These are phyloP conservation scores for Melipona quadrifasciata DNA, from an alignment of 1,140 invertebrate species.

Conservation along the genomic window DNA sequence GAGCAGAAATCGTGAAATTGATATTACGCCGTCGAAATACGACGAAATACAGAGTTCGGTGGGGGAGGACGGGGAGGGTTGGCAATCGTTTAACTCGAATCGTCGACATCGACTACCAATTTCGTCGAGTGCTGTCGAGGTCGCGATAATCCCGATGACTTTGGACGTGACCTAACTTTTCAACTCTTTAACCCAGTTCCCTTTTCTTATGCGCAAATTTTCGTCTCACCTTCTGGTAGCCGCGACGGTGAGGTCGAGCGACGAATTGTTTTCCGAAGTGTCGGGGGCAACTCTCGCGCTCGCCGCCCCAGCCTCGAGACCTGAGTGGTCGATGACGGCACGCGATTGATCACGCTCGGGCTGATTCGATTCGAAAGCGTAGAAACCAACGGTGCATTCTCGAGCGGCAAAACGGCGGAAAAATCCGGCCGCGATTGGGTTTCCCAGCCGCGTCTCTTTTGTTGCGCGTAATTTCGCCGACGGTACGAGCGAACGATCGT, in stretches of 20 bases:
- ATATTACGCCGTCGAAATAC: not conserved
- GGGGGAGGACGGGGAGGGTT: too few relatives aligned
- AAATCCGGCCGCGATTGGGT: conserved; percentile 14
- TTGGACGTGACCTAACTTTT: conserved; percentile 20
- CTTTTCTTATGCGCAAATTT: conserved; percentile 11
- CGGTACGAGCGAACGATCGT: not conserved
- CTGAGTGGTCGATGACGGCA: not conserved
- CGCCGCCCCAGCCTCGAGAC: not conserved
- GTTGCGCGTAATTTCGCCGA: conserved; percentile 11
- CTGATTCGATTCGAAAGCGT: conserved; percentile 35
- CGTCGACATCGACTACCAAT: conserved; percentile 27
- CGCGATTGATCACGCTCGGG: conserved; percentile 34
- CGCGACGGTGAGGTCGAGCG: too few relatives aligned
- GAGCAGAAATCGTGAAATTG: too few relatives aligned
- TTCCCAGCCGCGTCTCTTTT: conserved; percentile 7
- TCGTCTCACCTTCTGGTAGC: conserved; percentile 2
- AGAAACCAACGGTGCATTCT: not conserved
- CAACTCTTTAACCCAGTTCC: conserved; percentile 22
- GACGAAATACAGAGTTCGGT: not conserved
- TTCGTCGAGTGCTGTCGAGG: too few relatives aligned
- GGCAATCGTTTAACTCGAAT: not conserved
- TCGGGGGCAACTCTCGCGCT: not conserved
- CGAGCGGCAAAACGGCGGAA: not conserved
- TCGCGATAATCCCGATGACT: not conserved
- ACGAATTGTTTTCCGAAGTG: conserved; percentile 47